Conservation (phyloP, 2,888 invertebrate species). For the Blera fallax region DNA sequence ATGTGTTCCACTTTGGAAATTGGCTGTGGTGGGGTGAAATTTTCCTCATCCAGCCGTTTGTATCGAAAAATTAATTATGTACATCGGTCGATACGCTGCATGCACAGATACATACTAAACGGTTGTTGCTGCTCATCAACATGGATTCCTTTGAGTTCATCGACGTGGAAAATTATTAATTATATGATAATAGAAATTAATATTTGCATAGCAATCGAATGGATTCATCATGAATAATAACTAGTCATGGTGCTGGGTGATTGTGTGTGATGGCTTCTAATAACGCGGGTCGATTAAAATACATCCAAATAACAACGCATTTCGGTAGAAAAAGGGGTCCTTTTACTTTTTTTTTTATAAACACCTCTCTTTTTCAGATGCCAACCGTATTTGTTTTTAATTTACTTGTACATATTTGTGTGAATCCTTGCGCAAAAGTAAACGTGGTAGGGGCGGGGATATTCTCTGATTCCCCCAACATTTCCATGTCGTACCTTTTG, state of each 20-base stretch:
- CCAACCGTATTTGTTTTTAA: too few species aligned
- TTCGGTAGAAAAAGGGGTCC: too few species aligned
- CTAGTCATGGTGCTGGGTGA: neutral
- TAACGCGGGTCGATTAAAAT: neutral
- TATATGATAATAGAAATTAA: constrained; percentile 58
- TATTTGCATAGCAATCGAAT: constrained; percentile 25
- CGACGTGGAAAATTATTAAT: constrained; percentile 34
- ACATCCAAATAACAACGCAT: neutral
- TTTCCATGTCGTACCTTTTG: too few species aligned
- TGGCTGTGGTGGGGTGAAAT: neutral
- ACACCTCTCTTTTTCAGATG: too few species aligned
- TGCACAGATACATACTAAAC: neutral
- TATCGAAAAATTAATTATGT: constrained; percentile 43
- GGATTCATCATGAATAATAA: neutral
- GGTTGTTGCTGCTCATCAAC: neutral
- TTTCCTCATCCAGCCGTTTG: neutral
- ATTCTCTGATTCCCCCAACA: too few species aligned
- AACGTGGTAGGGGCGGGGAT: too few species aligned
- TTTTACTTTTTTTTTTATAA: neutral
- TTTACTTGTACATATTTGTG: too few species aligned
- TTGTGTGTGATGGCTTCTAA: neutral
- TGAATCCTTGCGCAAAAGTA: too few species aligned
- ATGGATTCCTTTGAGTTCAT: neutral
- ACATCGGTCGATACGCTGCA: neutral
- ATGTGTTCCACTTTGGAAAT: neutral